Evolutionary conservation across 2,113 vertebrate genomes (phyloP).

Genomic region (Nycticebus coucang): DNA sequence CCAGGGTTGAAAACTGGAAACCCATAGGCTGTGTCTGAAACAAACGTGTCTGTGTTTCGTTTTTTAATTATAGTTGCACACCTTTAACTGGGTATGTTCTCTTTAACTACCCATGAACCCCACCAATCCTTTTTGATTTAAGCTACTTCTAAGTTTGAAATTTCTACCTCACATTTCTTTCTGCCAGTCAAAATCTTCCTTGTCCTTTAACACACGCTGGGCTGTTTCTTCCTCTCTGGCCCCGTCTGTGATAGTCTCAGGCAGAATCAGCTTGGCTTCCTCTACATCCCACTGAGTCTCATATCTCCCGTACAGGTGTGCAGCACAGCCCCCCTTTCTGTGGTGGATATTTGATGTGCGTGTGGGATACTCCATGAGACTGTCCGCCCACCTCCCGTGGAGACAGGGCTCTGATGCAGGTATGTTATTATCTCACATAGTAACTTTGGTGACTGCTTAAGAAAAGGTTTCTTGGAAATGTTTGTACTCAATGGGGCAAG

Average conservation of each 20-base stretch:
- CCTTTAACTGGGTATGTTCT: background rate
- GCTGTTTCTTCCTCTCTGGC: background rate
- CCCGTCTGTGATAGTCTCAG: background rate
- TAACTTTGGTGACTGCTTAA: background rate
- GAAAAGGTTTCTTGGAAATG: background rate
- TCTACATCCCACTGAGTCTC: background rate
- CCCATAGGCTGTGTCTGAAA: background rate
- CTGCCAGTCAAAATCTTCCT: background rate
- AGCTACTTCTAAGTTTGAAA: slow-evolving; percentile 31
- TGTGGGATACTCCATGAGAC: no score
- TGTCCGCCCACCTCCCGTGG: background rate
- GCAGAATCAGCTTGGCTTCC: background rate
- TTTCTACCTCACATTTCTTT: background rate
- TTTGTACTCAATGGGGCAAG: background rate
- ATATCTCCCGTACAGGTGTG: background rate
- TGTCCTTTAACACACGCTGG: background rate
- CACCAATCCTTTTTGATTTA: background rate
- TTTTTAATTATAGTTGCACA: background rate
- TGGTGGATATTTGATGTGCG: background rate
- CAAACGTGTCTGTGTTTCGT: background rate
- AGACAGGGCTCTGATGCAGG: background rate
- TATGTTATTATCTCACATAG: background rate
- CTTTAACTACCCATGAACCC: background rate
- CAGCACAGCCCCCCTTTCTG: background rate
- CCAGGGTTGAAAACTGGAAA: background rate